These are phyloP conservation scores for Phoebastria nigripes DNA, from an alignment of 2,797 vertebrate species.

Conservation along the genomic window DNA sequence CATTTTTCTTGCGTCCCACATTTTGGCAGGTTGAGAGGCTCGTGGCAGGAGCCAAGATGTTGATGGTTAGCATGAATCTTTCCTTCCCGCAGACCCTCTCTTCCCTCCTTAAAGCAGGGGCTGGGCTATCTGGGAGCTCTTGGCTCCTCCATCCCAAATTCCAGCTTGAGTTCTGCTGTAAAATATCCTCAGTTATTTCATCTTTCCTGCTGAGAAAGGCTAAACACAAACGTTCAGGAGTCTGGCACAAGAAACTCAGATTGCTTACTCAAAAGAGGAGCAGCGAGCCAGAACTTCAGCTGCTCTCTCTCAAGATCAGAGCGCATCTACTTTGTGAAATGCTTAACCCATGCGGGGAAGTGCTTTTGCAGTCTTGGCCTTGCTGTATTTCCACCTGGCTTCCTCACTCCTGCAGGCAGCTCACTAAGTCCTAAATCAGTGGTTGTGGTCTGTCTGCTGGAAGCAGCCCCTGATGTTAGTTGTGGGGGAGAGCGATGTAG, in stretches of 20 bases:
- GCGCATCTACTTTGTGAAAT: background rate
- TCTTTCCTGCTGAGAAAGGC: conserved; percentile 25
- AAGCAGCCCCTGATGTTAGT: background rate
- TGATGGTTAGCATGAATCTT: background rate
- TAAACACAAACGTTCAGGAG: background rate
- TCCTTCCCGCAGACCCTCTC: conserved; percentile 9
- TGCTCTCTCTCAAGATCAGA: conserved; percentile 24
- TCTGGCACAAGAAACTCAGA: background rate
- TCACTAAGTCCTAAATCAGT: background rate
- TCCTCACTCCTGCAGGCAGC: background rate
- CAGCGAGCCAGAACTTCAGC: conserved; percentile 33
- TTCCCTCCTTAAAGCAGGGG: background rate
- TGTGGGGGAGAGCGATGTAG: background rate
- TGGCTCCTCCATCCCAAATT: background rate
- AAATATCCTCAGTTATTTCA: conserved; percentile 7
- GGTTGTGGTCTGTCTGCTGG: accelerated
- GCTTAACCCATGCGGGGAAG: background rate
- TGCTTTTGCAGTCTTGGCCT: background rate
- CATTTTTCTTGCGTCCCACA: background rate
- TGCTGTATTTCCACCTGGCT: background rate
- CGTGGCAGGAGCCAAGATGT: background rate
- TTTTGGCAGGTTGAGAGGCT: conserved; percentile 14
- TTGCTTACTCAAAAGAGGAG: conserved; percentile 13
- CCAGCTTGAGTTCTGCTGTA: background rate
- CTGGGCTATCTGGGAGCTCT: conserved; percentile 21